A percentile compares a stretch with the other conserved stretches of the same genome.
Evolutionary conservation across 2,113 vertebrate genomes (phyloP).

Genomic region (Agapornis roseicollis): DNA sequence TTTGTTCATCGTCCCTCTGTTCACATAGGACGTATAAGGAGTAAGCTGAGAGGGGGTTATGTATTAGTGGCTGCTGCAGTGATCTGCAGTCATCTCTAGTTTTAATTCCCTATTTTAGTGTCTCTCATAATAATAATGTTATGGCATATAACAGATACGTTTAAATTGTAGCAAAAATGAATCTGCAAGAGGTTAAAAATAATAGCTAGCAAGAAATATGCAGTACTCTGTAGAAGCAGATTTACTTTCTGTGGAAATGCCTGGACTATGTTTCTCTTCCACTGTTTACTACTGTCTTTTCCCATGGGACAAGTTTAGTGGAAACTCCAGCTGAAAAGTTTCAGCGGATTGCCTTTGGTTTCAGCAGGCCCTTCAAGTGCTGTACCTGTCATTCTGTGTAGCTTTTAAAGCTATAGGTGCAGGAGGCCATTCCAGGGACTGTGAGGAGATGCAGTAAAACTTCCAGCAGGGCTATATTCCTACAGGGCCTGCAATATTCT

Average conservation of each 20-base stretch:
- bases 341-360: neutral
- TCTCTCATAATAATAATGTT: conserved; percentile 44
- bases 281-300: conserved; percentile 51
- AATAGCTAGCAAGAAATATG: conserved; percentile 45
- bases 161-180: conserved; percentile 64
- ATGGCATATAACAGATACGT: conserved; percentile 50
- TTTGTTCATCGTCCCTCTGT: neutral
- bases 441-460: neutral
- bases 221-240: conserved; percentile 5
- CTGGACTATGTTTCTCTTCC: conserved; percentile 46
- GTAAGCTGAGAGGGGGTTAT: neutral
- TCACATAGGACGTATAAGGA: neutral
- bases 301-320: conserved; percentile 1
- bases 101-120: conserved; percentile 41
- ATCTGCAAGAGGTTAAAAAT: conserved; percentile 53
- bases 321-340: conserved; percentile 36
- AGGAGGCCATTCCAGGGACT: neutral
- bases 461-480: neutral
- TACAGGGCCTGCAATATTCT: neutral
- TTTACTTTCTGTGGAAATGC: conserved; percentile 47
- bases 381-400: neutral
- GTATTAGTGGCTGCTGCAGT: neutral
- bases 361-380: neutral
- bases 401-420: neutral
- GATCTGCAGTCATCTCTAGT: neutral